A percentile compares a stretch with the other conserved stretches of the same genome.
Conservation (phyloP, 2,888 invertebrate genomes). For the Rhopalosiphum nymphaeae region DNA sequence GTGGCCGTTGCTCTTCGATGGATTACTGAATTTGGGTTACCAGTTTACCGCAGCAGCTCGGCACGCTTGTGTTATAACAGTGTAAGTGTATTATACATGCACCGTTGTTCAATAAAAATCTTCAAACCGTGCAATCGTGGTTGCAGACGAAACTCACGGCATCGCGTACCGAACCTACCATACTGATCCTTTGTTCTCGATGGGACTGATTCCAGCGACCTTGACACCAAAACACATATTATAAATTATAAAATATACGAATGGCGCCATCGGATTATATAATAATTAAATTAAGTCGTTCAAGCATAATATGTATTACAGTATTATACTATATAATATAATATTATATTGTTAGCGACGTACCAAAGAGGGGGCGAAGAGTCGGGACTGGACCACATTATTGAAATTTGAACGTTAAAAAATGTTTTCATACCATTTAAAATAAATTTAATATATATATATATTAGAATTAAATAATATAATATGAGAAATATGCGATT, state of each 20-base stretch:
- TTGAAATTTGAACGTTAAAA: background rate
- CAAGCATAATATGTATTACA: background rate
- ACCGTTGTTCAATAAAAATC: background rate
- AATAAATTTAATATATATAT: background rate
- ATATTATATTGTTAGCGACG: background rate
- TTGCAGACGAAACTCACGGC: background rate
- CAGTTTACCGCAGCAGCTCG: background rate
- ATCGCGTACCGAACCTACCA: background rate
- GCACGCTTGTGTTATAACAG: background rate
- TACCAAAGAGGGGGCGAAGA: background rate
- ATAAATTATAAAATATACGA: background rate
- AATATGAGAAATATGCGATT: background rate
- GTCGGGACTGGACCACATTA: background rate
- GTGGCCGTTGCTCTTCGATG: background rate
- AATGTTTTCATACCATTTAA: background rate
- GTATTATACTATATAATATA: background rate
- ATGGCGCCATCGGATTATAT: background rate
- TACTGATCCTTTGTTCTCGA: conserved; percentile 45
- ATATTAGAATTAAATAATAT: background rate
- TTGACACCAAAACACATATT: background rate
- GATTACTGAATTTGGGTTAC: conserved; percentile 33
- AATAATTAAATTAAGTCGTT: background rate
- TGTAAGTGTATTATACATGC: background rate
- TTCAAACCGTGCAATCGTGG: conserved; percentile 35
- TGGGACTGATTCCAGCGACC: conserved; percentile 20